Conservation (phyloP, 2,797 vertebrate species). For the Ataeniobius toweri region DNA sequence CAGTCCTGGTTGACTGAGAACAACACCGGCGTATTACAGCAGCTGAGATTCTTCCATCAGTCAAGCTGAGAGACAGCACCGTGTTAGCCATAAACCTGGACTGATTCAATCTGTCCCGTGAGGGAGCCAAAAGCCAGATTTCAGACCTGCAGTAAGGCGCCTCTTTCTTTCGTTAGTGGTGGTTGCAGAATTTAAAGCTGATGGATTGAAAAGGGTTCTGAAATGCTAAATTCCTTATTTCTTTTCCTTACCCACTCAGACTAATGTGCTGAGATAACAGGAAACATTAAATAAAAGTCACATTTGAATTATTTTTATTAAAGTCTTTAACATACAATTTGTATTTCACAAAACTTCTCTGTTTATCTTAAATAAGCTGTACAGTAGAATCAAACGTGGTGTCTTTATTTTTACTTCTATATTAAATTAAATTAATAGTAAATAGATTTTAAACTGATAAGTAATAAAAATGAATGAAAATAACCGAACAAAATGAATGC, state of each 20-base stretch:
- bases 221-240: not conserved
- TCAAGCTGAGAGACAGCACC: too few species aligned
- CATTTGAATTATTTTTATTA: not conserved
- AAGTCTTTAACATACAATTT: not conserved
- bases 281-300: not conserved
- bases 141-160: too few species aligned
- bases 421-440: not conserved
- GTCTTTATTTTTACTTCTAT: not conserved
- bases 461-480: too few species aligned
- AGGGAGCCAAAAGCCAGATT: too few species aligned
- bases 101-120: too few species aligned
- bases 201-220: not conserved
- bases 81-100: too few species aligned
- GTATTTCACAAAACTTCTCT: not conserved
- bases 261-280: not conserved
- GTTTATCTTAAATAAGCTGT: not conserved
- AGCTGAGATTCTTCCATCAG: too few species aligned
- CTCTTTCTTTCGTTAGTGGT: not conserved
- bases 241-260: not conserved
- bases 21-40: too few species aligned
- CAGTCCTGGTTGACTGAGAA: too few species aligned
- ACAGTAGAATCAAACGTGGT: not conserved
- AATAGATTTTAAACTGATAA: too few species aligned
- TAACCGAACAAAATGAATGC: too few species aligned
- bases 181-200: not conserved